Evolutionary conservation across 2,888 invertebrate genomes (phyloP).

Genomic region (Andrena hattorfiana): DNA sequence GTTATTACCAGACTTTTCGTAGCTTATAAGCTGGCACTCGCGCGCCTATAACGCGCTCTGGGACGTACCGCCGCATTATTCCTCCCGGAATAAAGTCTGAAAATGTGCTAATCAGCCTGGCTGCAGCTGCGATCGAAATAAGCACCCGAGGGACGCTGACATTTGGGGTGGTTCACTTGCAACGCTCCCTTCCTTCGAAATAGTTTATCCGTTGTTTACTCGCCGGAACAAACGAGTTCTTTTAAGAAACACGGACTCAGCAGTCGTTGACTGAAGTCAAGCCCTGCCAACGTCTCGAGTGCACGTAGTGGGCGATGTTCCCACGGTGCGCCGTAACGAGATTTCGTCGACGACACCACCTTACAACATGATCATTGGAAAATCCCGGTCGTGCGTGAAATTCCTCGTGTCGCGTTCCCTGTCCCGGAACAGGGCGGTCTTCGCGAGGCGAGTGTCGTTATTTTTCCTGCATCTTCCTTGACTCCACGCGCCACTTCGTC

Average conservation of each 20-base stretch:
- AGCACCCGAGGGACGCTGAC: neutral
- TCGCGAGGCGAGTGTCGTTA: neutral
- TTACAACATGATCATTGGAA: conserved; percentile 11
- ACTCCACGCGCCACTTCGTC: neutral
- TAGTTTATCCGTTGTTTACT: too few species aligned
- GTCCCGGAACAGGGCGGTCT: neutral
- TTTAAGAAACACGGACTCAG: too few species aligned
- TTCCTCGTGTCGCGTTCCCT: neutral
- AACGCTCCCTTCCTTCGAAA: too few species aligned
- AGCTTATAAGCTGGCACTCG: conserved; percentile 60
- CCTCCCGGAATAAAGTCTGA: conserved; percentile 40
- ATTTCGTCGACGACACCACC: neutral
- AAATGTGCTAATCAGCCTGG: conserved; percentile 42
- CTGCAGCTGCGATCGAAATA: conserved; percentile 8
- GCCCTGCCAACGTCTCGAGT: neutral
- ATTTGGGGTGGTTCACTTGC: neutral
- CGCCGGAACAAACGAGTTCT: neutral
- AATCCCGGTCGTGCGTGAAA: conserved; percentile 8
- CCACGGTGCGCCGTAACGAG: neutral
- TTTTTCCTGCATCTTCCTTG: neutral
- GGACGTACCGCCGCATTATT: conserved; percentile 49
- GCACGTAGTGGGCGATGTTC: neutral
- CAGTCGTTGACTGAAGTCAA: too few species aligned
- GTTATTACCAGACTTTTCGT: conserved; percentile 68
- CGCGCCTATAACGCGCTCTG: conserved; percentile 31